Base-by-base conservation (phyloP, 2,113 vertebrate genomes). In the Colistium nudipinnis region DNA sequence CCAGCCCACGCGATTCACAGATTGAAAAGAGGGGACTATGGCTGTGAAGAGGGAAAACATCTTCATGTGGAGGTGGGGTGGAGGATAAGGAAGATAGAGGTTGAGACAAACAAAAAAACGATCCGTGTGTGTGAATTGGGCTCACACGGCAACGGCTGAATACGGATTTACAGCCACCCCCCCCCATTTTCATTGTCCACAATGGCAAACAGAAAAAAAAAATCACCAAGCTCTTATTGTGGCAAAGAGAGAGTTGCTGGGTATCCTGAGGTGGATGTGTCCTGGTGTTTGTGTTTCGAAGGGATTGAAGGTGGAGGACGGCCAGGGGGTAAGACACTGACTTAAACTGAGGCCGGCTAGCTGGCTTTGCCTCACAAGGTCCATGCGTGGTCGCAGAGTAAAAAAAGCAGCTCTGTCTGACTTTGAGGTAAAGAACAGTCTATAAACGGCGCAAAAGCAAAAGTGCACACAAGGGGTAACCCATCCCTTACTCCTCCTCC, bases 371-470 rank as follows among this genome's bases (percentile, higher is more conserved):
- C 76, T 85, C 75, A 68, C 65, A 72, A 75, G 65, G 74, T 83
- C 80, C 51, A 62, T 64, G 74, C 70, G 65, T 57, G 82, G 85
- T n/a, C 63, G 70, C 68, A 72, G 81, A 79, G 73, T 57, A 80
- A 70, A 76, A 70, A 76, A 84, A 88, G 78, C 76, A 81, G 84
- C 79, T 84, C 86, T 82, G 82, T 84, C 72, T 85, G 80, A 84
- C 81, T 85, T 82, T 87, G 89, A 90, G 89, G 86, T 88, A 87
- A 89, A 84, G 80, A 89, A 78, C 63, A 77, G 81, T 76, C 74
- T 78, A 84, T 59, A 84, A 82, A 87, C 66, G 53, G 62, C 48
- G 52, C 76, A 81, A 62, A 69, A 83, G 83, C 75, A 76, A 75
- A 74, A 56, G 68, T 76, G 79, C 73, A 72, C 68, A 78, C 70